phyloP scores from a whole-genome alignment of 2,888 invertebrate genomes.

The Dugesia japonica region DNA sequence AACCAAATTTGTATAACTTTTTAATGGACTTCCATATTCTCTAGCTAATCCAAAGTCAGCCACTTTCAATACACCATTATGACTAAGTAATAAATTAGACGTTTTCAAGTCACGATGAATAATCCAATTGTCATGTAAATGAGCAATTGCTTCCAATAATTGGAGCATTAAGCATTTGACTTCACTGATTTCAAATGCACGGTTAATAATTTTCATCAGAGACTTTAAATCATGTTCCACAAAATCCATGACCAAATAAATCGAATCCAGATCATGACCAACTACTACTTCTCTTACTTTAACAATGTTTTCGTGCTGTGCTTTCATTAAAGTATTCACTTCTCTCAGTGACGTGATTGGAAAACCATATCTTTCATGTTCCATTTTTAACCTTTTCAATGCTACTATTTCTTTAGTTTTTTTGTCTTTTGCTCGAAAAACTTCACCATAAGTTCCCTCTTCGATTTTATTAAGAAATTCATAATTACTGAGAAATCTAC shows the following conservation, averaged over 20 bases:
- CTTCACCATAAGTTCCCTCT: conserved; percentile 96
- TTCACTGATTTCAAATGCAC: conserved; percentile 52
- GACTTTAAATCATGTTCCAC: conserved; percentile 95
- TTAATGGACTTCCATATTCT: conserved; percentile 89
- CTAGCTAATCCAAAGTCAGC: conserved; percentile 86
- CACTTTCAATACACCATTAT: conserved; percentile 58
- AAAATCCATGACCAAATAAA: conserved; percentile 80
- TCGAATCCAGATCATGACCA: conserved; percentile 94
- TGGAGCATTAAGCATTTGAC: conserved; percentile 87
- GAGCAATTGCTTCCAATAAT: conserved; percentile 72
- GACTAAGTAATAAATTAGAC: conserved; percentile 81
- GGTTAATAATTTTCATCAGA: conserved; percentile 67
- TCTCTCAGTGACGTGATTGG: conserved; percentile 93
- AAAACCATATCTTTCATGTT: conserved; percentile 96
- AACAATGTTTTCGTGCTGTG: conserved; percentile 87
- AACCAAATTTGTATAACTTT: conserved; percentile 85
- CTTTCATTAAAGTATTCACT: conserved; percentile 87
- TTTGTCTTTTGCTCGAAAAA: conserved; percentile 84
- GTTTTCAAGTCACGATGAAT: conserved; percentile 92
- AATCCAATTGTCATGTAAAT: conserved; percentile 98
- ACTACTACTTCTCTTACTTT: conserved; percentile 90
- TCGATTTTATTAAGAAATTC: conserved; percentile 90
- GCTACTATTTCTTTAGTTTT: conserved; percentile 89
- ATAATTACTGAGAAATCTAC: conserved; percentile 92
- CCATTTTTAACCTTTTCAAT: conserved; percentile 92